These are phyloP conservation scores for Hemicordylus capensis DNA, from an alignment of 2,113 vertebrate genomes.

Conservation along the genomic window DNA sequence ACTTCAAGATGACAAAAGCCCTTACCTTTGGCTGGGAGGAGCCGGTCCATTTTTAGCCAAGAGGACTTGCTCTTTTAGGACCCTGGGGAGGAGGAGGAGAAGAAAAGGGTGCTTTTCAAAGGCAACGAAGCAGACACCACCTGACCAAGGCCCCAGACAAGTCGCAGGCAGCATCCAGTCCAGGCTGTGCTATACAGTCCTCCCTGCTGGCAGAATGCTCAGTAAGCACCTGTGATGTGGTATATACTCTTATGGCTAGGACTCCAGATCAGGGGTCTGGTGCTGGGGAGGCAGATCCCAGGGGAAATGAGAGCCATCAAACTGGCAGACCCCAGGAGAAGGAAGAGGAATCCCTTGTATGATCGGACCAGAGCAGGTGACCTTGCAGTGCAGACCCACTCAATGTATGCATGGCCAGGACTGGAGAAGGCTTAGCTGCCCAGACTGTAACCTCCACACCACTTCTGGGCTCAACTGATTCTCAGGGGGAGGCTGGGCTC, in stretches of 20 bases:
- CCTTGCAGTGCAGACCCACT: no score
- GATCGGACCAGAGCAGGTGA: no score
- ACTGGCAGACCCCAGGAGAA: not conserved
- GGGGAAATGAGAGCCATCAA: not conserved
- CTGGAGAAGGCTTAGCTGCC: not conserved
- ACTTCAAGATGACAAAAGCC: accelerated
- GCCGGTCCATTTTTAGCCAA: slow-evolving; percentile 15
- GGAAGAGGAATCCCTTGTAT: not conserved
- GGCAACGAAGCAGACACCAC: not conserved
- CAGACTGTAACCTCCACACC: not conserved
- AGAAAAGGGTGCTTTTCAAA: not conserved
- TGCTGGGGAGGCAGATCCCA: not conserved
- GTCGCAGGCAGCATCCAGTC: not conserved
- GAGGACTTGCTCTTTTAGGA: accelerated
- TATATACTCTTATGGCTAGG: not conserved
- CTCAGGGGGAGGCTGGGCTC: not conserved
- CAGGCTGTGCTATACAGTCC: not conserved
- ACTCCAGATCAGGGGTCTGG: not conserved
- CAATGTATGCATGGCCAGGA: not conserved
- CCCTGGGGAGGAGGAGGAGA: not conserved
- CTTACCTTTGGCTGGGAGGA: not conserved
- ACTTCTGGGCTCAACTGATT: not conserved
- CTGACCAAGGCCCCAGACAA: not conserved
- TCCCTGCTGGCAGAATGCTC: not conserved
- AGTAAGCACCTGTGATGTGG: not conserved